Base-by-base conservation (phyloP, 2,888 invertebrate genomes). In the Phortica magna region DNA sequence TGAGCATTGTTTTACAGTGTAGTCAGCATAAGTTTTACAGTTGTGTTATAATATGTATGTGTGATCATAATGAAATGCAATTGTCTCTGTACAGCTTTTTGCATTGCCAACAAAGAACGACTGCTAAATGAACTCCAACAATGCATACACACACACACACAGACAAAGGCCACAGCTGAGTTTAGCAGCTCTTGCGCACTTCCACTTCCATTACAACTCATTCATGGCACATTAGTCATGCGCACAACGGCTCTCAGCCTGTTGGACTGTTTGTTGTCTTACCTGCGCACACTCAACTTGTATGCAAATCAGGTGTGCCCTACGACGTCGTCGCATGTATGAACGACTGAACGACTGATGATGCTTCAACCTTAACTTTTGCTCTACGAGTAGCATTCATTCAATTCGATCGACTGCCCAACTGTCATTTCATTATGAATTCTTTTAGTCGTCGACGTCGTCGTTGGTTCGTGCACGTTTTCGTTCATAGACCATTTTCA, bases 211-310 rank as follows among this genome's bases (percentile, higher is more conserved):
- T n/a, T 22, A 61, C 87, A 87, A 87, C 85, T 86, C 85, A 86
- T 86, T 85, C 87, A 87, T 87, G 85, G 87, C 85, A 87, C 84
- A 86, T 86, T 86, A 86, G 87, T 86, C 85, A 86, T 86, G 87
- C 83, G 80, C 81, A 80, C 83, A 81, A 78, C 83, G 81, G 84
- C 80, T 85, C 84, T 41, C 42, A n/a, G 19, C 67, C 2, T 48
- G 14, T 7, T 48, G 10, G 48, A 48, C 48, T 48, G 48, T 0
- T 14, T 9, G 14, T 14, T 48, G 48, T 14, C 48, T 48, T 48
- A 48, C 48, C 48, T 48, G 48, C 9, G 48, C 9, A 14, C 9
- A 14, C 48, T 48, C 48, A 48, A 12, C 48, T 48, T 48, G 31
- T 71, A 71, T 71, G 70, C 70, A 71, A 71, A 71, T 71, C 53